A percentile compares a stretch with the other conserved stretches of the same genome.
These are phyloP conservation scores for Hydrochoerus hydrochaeris DNA, from an alignment of 2,113 vertebrate species.

Conservation along the genomic window DNA sequence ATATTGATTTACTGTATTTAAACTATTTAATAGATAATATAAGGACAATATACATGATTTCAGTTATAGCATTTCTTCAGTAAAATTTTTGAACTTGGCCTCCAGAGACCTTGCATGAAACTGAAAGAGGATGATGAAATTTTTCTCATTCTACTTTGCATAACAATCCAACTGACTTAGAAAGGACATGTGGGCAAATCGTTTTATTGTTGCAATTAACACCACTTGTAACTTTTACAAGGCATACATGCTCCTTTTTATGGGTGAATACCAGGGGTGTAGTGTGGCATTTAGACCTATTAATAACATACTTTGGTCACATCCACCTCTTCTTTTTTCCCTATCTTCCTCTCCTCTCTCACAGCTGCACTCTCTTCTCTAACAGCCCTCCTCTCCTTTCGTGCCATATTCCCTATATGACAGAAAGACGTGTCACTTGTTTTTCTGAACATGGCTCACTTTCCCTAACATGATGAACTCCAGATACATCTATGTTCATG, in stretches of 20 bases:
- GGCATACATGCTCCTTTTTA: not conserved
- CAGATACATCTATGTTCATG: not conserved
- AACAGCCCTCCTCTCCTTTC: not conserved
- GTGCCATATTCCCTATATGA: not conserved
- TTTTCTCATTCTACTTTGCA: not conserved
- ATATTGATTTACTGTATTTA: not conserved
- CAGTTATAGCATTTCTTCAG: not conserved
- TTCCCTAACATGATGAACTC: not conserved
- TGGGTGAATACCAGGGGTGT: accelerated
- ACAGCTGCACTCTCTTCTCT: not conserved
- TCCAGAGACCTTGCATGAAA: not conserved
- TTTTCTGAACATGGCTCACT: not conserved
- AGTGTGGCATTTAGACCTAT: not conserved
- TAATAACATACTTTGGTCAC: not conserved
- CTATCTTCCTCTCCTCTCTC: not conserved
- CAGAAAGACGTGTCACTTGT: not conserved
- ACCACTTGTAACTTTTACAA: not conserved
- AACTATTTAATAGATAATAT: not conserved
- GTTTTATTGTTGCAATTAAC: not conserved
- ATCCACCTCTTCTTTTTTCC: not conserved
- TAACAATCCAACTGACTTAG: not conserved
- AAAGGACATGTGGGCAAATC: not conserved
- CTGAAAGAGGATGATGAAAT: not conserved
- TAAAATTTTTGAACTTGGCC: not conserved
- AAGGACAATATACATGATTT: not conserved